phyloP scores from a whole-genome alignment of 2,113 vertebrate genomes.

The Psilopsiagon aurifrons region DNA sequence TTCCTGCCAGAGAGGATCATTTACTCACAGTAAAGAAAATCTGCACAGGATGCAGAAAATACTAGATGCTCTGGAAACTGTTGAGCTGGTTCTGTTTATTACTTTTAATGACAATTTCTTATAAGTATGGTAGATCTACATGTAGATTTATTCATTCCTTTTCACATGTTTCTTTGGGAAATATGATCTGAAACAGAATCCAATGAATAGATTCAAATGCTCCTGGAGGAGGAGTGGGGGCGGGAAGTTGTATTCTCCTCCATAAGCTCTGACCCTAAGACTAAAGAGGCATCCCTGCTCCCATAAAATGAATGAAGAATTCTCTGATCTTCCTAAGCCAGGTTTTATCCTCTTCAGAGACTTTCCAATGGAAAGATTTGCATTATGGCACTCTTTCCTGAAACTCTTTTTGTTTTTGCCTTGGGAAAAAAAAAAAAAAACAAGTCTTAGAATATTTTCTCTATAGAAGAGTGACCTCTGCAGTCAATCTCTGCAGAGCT shows the following conservation, averaged over 20 bases:
- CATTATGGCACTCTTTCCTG: not conserved
- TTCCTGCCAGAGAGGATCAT: not conserved
- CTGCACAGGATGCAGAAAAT: not conserved
- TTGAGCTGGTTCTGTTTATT: not conserved
- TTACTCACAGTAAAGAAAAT: not conserved
- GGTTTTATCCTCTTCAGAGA: slow-evolving; percentile 46
- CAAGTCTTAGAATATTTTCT: not conserved
- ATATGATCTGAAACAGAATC: not conserved
- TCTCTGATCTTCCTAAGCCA: slow-evolving; percentile 21
- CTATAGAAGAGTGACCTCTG: slow-evolving; percentile 31
- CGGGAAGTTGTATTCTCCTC: not conserved
- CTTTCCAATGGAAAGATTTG: slow-evolving; percentile 34
- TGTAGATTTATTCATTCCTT: not conserved
- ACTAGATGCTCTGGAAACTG: not conserved
- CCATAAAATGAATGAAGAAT: not conserved
- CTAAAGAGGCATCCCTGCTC: not conserved
- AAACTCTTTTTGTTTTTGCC: not conserved
- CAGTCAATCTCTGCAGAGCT: not conserved
- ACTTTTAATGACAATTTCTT: not conserved
- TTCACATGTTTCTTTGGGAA: not conserved
- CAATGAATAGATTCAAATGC: not conserved
- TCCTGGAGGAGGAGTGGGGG: not conserved
- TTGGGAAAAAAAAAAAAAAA: not conserved
- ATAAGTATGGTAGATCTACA: not conserved
- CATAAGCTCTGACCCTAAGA: not conserved